Evolutionary conservation across 1,140 invertebrate genomes (phyloP), one percentile per base, ranked within the genome.

Genomic region (Wiebesia pumilae): DNA sequence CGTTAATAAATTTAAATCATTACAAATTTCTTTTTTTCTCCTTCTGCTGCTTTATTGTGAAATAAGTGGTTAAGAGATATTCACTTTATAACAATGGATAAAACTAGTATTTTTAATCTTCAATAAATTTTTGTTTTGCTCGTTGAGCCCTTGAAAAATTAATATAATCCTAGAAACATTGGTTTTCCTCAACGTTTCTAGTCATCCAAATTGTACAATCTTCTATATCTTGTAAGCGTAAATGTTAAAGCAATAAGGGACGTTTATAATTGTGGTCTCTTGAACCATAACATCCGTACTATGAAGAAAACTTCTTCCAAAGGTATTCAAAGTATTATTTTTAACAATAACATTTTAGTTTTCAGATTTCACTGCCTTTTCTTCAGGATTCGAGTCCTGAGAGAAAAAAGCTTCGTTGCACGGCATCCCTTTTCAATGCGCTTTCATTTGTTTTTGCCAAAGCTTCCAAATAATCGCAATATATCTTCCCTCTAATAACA

Each of bases 271-370:
- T 71, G 43, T 75, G 10, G 24, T 75, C 19, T 71, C 3, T 75
- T 43, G 38, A 40, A 43, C 38, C 27, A n/a, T 75, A 43, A 6
- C 38, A 75, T 43, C 71, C 2, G 40, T 43, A 75, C 43, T 75
- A 43, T 27, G 71, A 75, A 75, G 71, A 75, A 73, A 21, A 43
- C 38, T 75, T 43, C 38, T 43, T 38, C 12, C 4, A 43, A 75
- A 75, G 71, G 71, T 75, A 75, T 75, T 75, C 65, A 54, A 62
- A 35, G 27, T 80, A 38, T 51, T 33, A 51, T 47, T 51, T 65
- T 80, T 80, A 80, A 80, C 33, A 58, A 40, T 75, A 40, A 62
- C 30, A 62, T 83, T 83, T 75, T 83, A 75, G 69, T 75, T 83
- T 83, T 83, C 82, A 83, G 82, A 58, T 33, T 83, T 62, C 3